These are phyloP conservation scores for Chymomyza fuscimana DNA, from an alignment of 2,888 invertebrate species.

Conservation along the genomic window DNA sequence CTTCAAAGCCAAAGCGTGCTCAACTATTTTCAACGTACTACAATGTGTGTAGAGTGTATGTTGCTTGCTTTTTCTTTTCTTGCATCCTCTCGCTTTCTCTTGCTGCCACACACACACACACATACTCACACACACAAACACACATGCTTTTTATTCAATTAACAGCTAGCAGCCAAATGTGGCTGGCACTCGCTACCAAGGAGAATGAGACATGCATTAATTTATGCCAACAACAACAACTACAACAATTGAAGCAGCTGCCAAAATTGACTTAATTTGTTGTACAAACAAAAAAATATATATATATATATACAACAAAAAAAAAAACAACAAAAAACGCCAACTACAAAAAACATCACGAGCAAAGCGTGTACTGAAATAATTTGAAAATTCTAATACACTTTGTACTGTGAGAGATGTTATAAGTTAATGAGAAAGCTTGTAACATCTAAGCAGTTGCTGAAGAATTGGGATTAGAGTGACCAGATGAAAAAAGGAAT, in stretches of 20 bases:
- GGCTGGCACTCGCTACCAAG: conserved; percentile 36
- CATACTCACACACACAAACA: background rate
- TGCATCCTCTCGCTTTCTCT: background rate
- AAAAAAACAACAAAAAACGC: background rate
- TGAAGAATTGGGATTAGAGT: background rate
- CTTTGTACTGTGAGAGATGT: background rate
- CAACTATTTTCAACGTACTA: conserved; percentile 40
- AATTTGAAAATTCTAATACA: background rate
- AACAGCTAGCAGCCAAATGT: conserved; percentile 44
- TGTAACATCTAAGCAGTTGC: background rate
- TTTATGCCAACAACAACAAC: conserved; percentile 48
- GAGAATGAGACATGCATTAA: conserved; percentile 56
- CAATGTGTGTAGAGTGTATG: conserved; percentile 2
- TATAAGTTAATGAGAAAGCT: background rate
- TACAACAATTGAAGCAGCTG: conserved; percentile 41
- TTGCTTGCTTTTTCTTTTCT: conserved; percentile 19
- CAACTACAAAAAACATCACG: conserved; percentile 21
- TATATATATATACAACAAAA: background rate
- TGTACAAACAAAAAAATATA: conserved; percentile 31
- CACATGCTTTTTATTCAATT: conserved; percentile 62
- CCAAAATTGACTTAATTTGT: conserved; percentile 65
- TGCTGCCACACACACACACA: background rate
- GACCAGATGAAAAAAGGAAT: too few relatives aligned
- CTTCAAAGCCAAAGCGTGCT: conserved; percentile 50
- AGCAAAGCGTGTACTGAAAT: conserved; percentile 13